These are phyloP conservation scores for Ostrea edulis DNA, from an alignment of 1,140 invertebrate genomes.

Conservation along the genomic window DNA sequence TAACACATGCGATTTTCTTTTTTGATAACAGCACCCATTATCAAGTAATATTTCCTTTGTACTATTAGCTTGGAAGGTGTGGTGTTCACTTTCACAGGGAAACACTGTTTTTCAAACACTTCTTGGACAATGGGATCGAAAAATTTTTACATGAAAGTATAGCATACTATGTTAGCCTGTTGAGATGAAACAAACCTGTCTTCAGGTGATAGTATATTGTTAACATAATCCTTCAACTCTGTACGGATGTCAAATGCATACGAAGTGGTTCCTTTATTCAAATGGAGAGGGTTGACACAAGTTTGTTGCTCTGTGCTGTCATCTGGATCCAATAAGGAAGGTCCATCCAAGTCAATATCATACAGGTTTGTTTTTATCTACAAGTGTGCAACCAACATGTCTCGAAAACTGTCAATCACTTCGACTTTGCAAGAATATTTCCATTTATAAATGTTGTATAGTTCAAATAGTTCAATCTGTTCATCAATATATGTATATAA, in stretches of 20 bases:
- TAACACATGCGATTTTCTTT: no score
- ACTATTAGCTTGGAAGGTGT: no score
- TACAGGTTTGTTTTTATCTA: not conserved
- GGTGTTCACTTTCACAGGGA: no score
- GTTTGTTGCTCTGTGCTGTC: conserved; percentile 73
- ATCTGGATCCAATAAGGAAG: not conserved
- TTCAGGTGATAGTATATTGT: conserved; percentile 76
- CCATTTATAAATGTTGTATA: no score
- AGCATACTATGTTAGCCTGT: not conserved
- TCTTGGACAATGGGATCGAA: not conserved
- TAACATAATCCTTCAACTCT: conserved; percentile 89
- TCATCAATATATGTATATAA: no score
- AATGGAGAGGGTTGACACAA: conserved; percentile 91
- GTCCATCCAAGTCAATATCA: conserved; percentile 11
- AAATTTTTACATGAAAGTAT: not conserved
- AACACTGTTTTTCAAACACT: not conserved
- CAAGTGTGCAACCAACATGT: not conserved
- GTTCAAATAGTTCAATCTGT: no score
- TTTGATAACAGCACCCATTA: no score
- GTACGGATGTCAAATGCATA: conserved; percentile 78
- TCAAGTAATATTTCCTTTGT: no score
- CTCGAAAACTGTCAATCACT: not conserved
- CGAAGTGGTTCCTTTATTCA: conserved; percentile 86
- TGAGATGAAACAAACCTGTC: conserved; percentile 29
- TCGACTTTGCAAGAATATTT: no score